A percentile compares a stretch with the other conserved stretches of the same genome.
These are phyloP conservation scores for Cyclina sinensis DNA, from an alignment of 1,140 invertebrate genomes.

Conservation along the genomic window DNA sequence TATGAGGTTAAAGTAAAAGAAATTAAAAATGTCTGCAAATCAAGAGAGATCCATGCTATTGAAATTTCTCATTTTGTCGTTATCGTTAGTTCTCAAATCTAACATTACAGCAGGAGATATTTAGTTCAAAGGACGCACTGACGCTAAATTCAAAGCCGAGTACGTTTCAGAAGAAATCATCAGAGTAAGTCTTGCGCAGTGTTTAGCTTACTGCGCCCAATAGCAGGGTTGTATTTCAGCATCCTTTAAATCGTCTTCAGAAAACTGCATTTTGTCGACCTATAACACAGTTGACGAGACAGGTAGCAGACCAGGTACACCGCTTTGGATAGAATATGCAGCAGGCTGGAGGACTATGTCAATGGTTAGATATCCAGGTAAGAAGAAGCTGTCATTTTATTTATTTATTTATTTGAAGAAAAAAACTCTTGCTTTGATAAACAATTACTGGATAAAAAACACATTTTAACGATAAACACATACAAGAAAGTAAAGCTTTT, in stretches of 20 bases:
- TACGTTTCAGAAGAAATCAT: neutral
- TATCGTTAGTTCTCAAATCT: neutral
- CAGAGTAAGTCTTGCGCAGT: neutral
- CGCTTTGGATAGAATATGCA: neutral
- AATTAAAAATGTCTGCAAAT: too few species aligned
- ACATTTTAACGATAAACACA: too few species aligned
- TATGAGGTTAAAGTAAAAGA: too few species aligned
- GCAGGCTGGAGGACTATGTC: neutral
- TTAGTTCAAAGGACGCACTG: neutral
- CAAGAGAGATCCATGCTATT: too few species aligned
- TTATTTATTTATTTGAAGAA: too few species aligned
- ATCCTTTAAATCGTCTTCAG: neutral
- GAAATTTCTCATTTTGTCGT: neutral
- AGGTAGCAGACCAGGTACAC: neutral
- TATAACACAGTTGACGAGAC: neutral
- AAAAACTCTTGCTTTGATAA: too few species aligned
- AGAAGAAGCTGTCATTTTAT: too few species aligned
- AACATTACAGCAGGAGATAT: neutral
- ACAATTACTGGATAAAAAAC: too few species aligned
- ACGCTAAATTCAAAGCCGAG: neutral
- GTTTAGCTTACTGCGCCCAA: neutral
- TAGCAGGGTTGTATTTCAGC: neutral
- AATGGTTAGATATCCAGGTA: neutral
- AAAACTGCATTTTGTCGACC: neutral
- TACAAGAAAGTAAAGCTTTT: too few species aligned